phyloP scores from a whole-genome alignment of 53 echinoderm and acorn worm species.

The Mesocentrotus franciscanus region DNA sequence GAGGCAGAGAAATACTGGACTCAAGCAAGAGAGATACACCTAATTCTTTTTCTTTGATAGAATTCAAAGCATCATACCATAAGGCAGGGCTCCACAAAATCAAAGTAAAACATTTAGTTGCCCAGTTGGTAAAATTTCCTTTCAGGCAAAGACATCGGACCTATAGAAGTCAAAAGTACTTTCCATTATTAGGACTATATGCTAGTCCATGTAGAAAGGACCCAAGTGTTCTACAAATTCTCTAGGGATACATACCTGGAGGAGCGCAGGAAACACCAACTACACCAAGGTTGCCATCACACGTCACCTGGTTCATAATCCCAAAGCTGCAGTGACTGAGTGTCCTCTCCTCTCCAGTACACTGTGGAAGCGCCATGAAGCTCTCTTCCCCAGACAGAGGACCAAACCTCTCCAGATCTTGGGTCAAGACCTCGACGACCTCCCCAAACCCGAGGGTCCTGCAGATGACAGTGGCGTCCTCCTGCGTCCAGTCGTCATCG shows the following conservation, averaged over 20 bases:
- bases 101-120: not conserved
- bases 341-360: slow-evolving; percentile 42
- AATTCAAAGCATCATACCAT: too few relatives aligned
- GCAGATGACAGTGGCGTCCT: slow-evolving; percentile 66
- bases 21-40: too few relatives aligned
- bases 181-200: too few relatives aligned
- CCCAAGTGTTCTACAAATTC: not conserved
- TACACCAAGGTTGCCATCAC: not conserved
- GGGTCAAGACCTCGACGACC: not conserved
- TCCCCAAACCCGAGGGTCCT: slow-evolving; percentile 18
- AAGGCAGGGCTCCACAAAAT: too few relatives aligned
- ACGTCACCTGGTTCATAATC: not conserved
- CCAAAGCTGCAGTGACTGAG: slow-evolving; percentile 10
- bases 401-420: not conserved
- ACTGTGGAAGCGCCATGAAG: not conserved
- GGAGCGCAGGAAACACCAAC: slow-evolving; percentile 22
- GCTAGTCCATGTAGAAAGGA: too few relatives aligned
- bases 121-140: not conserved
- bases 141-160: too few relatives aligned
- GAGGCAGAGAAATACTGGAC: too few relatives aligned
- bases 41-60: too few relatives aligned
- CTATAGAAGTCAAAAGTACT: too few relatives aligned
- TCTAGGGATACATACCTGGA: slow-evolving; percentile 38
- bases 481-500: slow-evolving; percentile 69
- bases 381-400: not conserved